These are phyloP conservation scores for Callinectes sapidus DNA, from an alignment of 2,888 invertebrate species.

Conservation along the genomic window DNA sequence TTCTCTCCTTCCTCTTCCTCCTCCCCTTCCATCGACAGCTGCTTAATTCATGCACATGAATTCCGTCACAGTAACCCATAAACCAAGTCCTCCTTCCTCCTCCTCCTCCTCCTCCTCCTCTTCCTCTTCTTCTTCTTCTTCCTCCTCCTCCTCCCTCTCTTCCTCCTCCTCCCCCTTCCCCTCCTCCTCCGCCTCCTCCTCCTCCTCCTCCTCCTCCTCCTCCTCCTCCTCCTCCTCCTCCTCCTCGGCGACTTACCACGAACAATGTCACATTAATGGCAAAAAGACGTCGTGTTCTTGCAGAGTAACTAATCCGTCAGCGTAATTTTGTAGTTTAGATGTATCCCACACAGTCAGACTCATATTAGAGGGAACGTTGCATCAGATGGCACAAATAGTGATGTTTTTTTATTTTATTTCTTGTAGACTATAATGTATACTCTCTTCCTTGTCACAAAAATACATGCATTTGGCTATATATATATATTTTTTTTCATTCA, in stretches of 20 bases:
- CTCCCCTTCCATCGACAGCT: background rate
- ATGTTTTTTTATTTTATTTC: no score
- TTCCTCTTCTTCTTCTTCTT: background rate
- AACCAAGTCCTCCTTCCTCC: background rate
- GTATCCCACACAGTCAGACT: no score
- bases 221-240: constrained; percentile 26
- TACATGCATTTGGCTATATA: no score
- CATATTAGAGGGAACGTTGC: no score
- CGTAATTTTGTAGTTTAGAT: no score
- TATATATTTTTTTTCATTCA: no score
- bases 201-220: background rate
- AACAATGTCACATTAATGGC: no score
- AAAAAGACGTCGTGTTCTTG: no score
- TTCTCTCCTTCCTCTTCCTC: background rate
- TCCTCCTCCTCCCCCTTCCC: background rate
- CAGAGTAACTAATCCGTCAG: no score
- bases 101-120: background rate
- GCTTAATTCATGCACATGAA: background rate
- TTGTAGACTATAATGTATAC: no score
- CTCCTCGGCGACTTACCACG: background rate
- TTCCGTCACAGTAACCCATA: constrained; percentile 19
- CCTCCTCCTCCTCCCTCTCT: background rate
- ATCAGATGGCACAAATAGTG: no score
- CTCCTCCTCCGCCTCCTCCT: background rate
- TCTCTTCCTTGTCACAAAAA: no score